Evolutionary conservation across 1,140 invertebrate genomes (phyloP).

Genomic region (Trichonephila clavata): DNA sequence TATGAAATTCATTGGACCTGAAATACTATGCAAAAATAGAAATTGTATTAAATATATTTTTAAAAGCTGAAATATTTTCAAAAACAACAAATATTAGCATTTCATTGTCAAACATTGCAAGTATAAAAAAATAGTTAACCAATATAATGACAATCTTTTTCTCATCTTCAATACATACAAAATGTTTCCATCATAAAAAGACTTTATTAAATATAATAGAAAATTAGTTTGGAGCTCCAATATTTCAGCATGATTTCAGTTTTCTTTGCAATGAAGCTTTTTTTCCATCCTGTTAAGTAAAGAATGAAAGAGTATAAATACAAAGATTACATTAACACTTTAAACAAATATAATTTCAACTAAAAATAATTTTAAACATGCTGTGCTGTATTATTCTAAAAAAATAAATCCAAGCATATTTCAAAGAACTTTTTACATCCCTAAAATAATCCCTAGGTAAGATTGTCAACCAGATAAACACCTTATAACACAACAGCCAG

Average conservation of each 20-base stretch:
- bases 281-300: not conserved
- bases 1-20: too few relatives aligned
- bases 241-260: not conserved
- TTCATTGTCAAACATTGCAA: not conserved
- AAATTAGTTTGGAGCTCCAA: not conserved
- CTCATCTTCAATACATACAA: not conserved
- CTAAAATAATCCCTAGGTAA: too few relatives aligned
- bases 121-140: not conserved
- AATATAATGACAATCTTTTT: not conserved
- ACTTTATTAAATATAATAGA: not conserved
- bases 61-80: not conserved
- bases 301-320: too few relatives aligned
- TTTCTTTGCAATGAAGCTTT: slow-evolving; percentile 4
- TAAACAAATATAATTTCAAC: too few relatives aligned
- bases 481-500: too few relatives aligned
- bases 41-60: not conserved
- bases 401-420: too few relatives aligned
- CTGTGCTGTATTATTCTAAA: too few relatives aligned
- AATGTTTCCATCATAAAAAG: not conserved
- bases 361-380: too few relatives aligned
- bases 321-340: too few relatives aligned
- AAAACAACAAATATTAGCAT: not conserved
- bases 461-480: too few relatives aligned
- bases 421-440: too few relatives aligned
- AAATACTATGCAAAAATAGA: too few relatives aligned